Base-by-base conservation (phyloP, 2,113 vertebrate genomes). In the Mobula birostris region DNA sequence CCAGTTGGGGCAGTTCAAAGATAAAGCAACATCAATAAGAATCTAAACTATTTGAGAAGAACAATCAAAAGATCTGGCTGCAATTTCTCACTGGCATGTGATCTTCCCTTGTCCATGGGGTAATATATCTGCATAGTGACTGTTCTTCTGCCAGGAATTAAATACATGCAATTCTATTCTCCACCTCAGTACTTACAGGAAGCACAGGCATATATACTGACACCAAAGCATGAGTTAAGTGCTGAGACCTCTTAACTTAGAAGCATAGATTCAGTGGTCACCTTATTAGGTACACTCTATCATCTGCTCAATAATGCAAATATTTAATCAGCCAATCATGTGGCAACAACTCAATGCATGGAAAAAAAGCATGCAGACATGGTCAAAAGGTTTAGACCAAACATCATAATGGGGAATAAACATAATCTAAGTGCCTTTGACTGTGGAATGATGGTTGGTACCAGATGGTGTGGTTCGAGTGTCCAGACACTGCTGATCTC, bases 1-100 rank as follows among this genome's bases (percentile, higher is more conserved):
- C 70, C 70, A 74, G 91, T 93, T 48, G 70, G 90, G 68, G 91
- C 3, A n/a, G 91, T 72, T 93, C 91, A 93, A 74, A 93, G 91
- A 56, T 70, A 14, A 74, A 93, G 36, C 68, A 93, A 58, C 91
- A 76, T 36, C 48, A 21, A 24, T 74, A 70, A 93, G 36, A 93
- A 93, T 56, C 11, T n/a, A 72, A 74, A 66, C 29, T 90, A 32
- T 66, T n/a, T 90, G 85, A 88, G 7, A 66, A 90, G 61, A 66
- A 66, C 24, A 63, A 14, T n/a, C 27, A 14, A 88, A 61, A n/a
- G 83, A 63, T 63, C 11, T 90, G 61, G 17, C 66, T 32, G 29
- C 29, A 68, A 66, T 90, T 21, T 61, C 85, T 66, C 14, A n/a
- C 61, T 66, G n/a, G 61, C 85, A 8, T 90, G 61, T 32, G 29